phyloP scores from a whole-genome alignment of 2,888 invertebrate species.

The Deilephila elpenor region DNA sequence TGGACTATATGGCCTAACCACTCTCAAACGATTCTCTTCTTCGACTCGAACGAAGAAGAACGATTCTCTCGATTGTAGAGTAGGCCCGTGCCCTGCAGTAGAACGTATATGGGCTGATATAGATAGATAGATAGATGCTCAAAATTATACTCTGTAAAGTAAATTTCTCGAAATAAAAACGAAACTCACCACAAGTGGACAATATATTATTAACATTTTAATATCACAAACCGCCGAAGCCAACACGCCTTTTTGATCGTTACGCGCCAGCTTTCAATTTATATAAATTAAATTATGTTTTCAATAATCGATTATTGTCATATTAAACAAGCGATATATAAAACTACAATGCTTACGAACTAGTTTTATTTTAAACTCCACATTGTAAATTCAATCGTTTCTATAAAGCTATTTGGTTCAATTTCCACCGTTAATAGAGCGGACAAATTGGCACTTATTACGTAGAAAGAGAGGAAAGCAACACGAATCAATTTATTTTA shows the following conservation, averaged over 20 bases:
- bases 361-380: neutral
- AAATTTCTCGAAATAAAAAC: neutral
- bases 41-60: too few relatives aligned
- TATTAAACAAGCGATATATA: neutral
- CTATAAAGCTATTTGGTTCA: neutral
- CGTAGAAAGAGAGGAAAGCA: neutral
- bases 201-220: conserved; percentile 9
- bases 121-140: too few relatives aligned
- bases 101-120: too few relatives aligned
- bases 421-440: neutral
- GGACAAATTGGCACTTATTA: conserved; percentile 14
- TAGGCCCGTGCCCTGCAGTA: too few relatives aligned
- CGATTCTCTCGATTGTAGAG: too few relatives aligned
- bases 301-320: conserved; percentile 3
- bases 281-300: conserved; percentile 5
- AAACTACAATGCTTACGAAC: neutral
- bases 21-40: too few relatives aligned
- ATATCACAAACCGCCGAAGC: neutral
- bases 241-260: neutral
- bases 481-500: conserved; percentile 21
- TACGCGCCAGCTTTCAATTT: neutral
- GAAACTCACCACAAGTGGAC: neutral
- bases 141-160: too few relatives aligned
- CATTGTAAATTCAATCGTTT: neutral
- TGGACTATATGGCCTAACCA: too few relatives aligned